These are phyloP conservation scores for Crenuchus spilurus DNA, from an alignment of 2,797 vertebrate species.

Conservation along the genomic window DNA sequence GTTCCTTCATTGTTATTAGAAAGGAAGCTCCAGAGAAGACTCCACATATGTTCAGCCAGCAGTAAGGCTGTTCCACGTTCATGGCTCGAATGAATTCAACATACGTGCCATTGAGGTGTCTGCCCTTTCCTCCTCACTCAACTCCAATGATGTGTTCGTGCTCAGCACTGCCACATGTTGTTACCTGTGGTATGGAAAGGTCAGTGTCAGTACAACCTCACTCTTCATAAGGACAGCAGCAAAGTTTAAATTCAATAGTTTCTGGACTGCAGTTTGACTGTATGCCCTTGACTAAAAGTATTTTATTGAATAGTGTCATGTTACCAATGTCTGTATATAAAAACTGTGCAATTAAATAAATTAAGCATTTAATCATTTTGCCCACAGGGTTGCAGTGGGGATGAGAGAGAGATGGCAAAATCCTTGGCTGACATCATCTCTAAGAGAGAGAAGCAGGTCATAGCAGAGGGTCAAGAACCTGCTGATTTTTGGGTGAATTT, in stretches of 20 bases:
- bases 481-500: slow-evolving; percentile 85
- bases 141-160: slow-evolving; percentile 88
- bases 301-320: no score
- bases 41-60: slow-evolving; percentile 57
- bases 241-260: background rate
- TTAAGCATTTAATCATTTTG: background rate
- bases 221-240: background rate
- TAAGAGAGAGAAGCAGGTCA: slow-evolving; percentile 80
- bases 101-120: slow-evolving; percentile 84
- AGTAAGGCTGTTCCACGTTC: slow-evolving; percentile 82
- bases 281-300: no score
- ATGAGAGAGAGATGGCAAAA: slow-evolving; percentile 87
- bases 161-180: slow-evolving; percentile 81
- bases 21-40: slow-evolving; percentile 73
- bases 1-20: no score
- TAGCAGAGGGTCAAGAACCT: slow-evolving; percentile 87
- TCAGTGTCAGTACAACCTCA: slow-evolving; percentile 9
- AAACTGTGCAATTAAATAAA: no score
- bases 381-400: slow-evolving; percentile 85
- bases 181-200: slow-evolving; percentile 88
- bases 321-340: no score
- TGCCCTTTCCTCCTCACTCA: slow-evolving; percentile 76
- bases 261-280: background rate
- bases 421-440: slow-evolving; percentile 80
- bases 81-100: slow-evolving; percentile 78